Conservation (phyloP, 2,888 invertebrate genomes). For the Machimus rusticus region DNA sequence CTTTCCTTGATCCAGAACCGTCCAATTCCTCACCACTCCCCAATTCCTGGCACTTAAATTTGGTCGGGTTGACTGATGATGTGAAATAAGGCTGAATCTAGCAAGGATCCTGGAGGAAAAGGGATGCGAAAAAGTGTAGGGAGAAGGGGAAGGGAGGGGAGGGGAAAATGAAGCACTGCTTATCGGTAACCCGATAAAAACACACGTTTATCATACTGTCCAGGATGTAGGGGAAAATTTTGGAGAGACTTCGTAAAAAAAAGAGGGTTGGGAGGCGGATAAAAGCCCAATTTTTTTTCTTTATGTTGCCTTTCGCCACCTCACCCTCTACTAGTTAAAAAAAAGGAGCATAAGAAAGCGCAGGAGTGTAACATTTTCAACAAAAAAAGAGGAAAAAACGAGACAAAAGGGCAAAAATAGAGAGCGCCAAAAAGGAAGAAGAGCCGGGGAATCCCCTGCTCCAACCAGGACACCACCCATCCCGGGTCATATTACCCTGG, state of each 20-base stretch:
- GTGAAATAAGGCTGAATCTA: slow-evolving; percentile 28
- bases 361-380: slow-evolving; percentile 1
- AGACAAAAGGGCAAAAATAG: not conserved
- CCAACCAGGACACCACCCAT: not conserved
- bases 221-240: not conserved
- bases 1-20: slow-evolving; percentile 34
- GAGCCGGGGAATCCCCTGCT: not conserved
- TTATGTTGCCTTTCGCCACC: not conserved
- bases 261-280: not conserved
- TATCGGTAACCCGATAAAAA: slow-evolving; percentile 18
- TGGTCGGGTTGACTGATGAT: slow-evolving; percentile 38
- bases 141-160: not conserved
- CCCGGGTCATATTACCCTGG: not conserved
- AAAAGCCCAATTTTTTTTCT: not conserved
- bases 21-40: slow-evolving; percentile 14
- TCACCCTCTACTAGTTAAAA: not conserved
- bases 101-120: not conserved
- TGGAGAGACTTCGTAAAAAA: not conserved
- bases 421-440: not conserved
- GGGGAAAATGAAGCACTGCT: not conserved
- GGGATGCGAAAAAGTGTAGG: not conserved
- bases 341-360: not conserved
- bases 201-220: slow-evolving; percentile 33
- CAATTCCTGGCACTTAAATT: slow-evolving; percentile 24
- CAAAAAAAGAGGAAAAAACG: not conserved